phyloP scores from a whole-genome alignment of 37 sponge, comb jelly and placozoan genomes.

The Halisarca cf. caerulea region DNA sequence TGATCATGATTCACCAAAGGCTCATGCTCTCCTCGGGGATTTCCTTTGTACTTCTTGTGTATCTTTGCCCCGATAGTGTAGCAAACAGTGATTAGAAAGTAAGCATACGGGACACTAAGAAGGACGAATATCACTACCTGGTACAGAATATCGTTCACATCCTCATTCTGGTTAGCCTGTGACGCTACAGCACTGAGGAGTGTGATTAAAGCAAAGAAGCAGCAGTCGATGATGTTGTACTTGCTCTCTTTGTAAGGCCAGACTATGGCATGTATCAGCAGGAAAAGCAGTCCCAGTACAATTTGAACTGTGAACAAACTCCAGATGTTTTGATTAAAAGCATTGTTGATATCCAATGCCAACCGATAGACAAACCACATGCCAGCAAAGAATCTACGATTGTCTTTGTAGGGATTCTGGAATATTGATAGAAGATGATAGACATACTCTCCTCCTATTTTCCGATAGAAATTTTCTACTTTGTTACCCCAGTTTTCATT shows the following conservation, averaged over 20 bases:
- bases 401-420: not conserved
- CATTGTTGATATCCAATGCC: not conserved
- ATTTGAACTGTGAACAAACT: not conserved
- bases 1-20: too few species aligned
- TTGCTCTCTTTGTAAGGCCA: not conserved
- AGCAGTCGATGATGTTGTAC: not conserved
- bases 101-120: too few species aligned
- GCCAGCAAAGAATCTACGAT: not conserved
- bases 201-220: not conserved
- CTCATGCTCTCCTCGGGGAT: too few species aligned
- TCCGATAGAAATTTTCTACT: not conserved
- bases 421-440: not conserved
- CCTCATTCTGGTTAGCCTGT: too few species aligned
- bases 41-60: too few species aligned
- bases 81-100: too few species aligned
- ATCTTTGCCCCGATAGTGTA: too few species aligned
- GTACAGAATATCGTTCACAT: too few species aligned
- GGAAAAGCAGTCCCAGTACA: not conserved
- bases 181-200: not conserved
- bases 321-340: not conserved
- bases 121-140: too few species aligned
- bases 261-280: not conserved
- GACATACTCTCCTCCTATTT: not conserved
- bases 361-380: slow-evolving; percentile 9
- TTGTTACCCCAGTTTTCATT: not conserved